Conservation (phyloP, 1,140 invertebrate species). For the Drosophila setifemur region DNA sequence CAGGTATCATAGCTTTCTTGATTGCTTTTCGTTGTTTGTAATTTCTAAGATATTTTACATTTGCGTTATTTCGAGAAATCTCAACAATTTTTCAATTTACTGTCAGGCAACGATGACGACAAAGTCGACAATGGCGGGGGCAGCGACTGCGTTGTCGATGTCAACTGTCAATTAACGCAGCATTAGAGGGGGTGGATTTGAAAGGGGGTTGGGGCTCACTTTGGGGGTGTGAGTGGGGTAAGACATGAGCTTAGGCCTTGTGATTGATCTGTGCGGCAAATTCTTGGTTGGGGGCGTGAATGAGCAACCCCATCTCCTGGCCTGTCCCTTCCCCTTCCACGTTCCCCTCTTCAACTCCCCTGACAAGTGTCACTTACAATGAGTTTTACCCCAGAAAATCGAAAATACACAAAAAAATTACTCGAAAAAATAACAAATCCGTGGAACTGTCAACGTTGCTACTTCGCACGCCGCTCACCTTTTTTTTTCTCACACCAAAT, state of each 20-base stretch:
- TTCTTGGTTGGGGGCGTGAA: slow-evolving; percentile 44
- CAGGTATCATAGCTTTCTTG: slow-evolving; percentile 13
- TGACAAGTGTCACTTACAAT: slow-evolving; percentile 68
- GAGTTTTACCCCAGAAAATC: slow-evolving; percentile 45
- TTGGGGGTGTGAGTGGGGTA: slow-evolving; percentile 1
- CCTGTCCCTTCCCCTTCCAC: neutral
- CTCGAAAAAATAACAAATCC: slow-evolving; percentile 23
- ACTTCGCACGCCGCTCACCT: slow-evolving; percentile 46
- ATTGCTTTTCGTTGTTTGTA: slow-evolving; percentile 48
- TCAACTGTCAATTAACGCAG: slow-evolving; percentile 66
- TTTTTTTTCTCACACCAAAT: slow-evolving; percentile 4
- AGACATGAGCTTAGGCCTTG: slow-evolving; percentile 25
- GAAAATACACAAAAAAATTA: slow-evolving; percentile 14
- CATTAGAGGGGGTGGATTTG: slow-evolving; percentile 42
- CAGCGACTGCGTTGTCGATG: too few species aligned
- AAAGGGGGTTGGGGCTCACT: neutral
- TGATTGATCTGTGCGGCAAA: slow-evolving; percentile 45
- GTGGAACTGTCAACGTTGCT: slow-evolving; percentile 31
- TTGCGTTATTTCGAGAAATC: slow-evolving; percentile 47
- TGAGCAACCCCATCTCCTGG: slow-evolving; percentile 20
- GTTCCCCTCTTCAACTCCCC: neutral
- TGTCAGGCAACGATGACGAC: slow-evolving; percentile 54
- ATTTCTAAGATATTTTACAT: slow-evolving; percentile 47
- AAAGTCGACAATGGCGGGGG: slow-evolving; percentile 11
- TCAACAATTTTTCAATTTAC: slow-evolving; percentile 77